Base-by-base conservation (phyloP, 2,113 vertebrate genomes). In the Chlamydotis undulata region DNA sequence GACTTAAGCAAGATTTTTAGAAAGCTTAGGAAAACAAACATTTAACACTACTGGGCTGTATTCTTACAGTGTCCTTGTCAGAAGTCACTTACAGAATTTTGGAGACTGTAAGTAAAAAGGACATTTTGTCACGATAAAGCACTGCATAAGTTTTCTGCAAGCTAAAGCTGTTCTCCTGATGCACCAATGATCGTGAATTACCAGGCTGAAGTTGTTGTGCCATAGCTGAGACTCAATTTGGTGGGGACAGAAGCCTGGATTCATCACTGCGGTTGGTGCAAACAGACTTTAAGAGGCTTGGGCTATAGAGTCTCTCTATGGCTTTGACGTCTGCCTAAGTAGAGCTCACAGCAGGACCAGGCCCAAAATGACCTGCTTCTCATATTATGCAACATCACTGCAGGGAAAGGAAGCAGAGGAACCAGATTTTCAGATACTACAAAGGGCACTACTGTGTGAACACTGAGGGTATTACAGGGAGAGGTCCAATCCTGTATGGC, bases 381-480 rank as follows among this genome's bases (percentile, higher is more conserved):
- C 45, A 45, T 7, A 31, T 16, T 57, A 78, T 61, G 65, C 65
- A 56, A 69, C 31, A 78, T 71, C 80, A 87, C 86, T 87, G 78
- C 61, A 78, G 74, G 94, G 69, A 76, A 90, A 92, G n/a, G 77
- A 95, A 94, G 94, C 67, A 7, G 80, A 91, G 39, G 37, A 96
- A 95, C 65, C 57, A 87, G 94, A 89, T 94, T 95, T 96, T 93
- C 90, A 89, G 43, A 94, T 65, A 56, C 52, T 87, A 96, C 80
- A 87, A 94, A 94, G 94, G 79, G 49, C 39, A n/a, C 61, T 45
- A 71, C 85, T 92, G 84, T 92, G 74, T 84, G 86, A 94, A 89
- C 31, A 43, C n/a, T 5, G 49, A 78, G 61, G 28, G 13, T 83
- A 87, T 39, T 83, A 69, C 76, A 96, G 89, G 92, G 86, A 95